Base-by-base conservation (phyloP, 2,113 vertebrate species). In the Corythornis cristatus region DNA sequence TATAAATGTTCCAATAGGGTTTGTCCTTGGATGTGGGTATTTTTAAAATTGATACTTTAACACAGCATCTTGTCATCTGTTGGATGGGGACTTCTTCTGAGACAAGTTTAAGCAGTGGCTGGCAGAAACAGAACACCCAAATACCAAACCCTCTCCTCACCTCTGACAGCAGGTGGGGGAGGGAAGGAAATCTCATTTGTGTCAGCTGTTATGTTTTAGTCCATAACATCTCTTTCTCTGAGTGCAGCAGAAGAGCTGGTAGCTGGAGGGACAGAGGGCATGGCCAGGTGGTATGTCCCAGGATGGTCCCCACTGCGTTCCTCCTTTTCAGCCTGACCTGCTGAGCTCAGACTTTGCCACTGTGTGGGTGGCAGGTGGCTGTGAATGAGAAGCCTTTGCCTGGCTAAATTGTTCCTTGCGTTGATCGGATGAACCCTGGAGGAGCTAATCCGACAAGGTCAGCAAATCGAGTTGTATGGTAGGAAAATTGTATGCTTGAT, bases 221-320 rank as follows among this genome's bases (percentile, higher is more conserved):
- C 73, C 2, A 2, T 51, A 64, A 12, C 5, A 9, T 29, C 3
- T 2, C 37, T 48, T 0, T 0, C 48, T 18, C 46, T 16, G 33
- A 33, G n/a, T 5, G 46, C n/a, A 50, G 60, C 42, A 37, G 37
- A 53, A 73, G 75, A 64, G 3, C 23, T 37, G 45, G 58, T 35
- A 31, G 37, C 29, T 84, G 87, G 53, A 14, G 2, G 8, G 43
- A 21, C n/a, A 72, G 73, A 90, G 53, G 28, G 21, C 21, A 22
- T 57, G 61, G 18, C 33, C 80, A 60, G 28, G 46, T 2, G 1
- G 17, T 42, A 19, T 1, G 1, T 33, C 22, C 25, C 82, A 51
- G 61, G 16, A 78, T 2, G 1, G 14, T 71, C 45, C 22, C 26
- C 20, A 11, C 8, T 2, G 5, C 0, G 0, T 79, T 80, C 11